Base-by-base conservation (phyloP, 2,797 vertebrate genomes). In the Okamejei kenojei region DNA sequence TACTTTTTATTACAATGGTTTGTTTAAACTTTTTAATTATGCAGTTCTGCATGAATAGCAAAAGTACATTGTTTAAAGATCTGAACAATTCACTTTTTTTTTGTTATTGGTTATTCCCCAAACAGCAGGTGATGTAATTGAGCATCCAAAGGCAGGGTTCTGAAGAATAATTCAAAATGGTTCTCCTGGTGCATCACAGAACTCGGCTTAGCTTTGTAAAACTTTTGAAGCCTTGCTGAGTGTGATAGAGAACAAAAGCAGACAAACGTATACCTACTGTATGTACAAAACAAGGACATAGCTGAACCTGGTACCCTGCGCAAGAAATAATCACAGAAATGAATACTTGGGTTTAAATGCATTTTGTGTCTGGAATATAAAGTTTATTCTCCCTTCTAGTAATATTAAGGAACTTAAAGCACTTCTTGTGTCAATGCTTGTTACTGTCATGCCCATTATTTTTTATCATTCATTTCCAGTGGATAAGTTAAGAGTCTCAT, bases 1-100 rank as follows among this genome's bases (percentile, higher is more conserved):
- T 17, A 68, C 61, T 88, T 88, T 21, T 88, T 88, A 58, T 88
- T 65, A 68, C 61, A 68, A 88, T 68, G n/a, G 17, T 32, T 88
- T 88, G n/a, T 88, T 88, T 88, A 88, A 88, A 88, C 61, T 35
- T 88, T 88, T 88, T 88, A 88, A 88, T 88, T 88, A 88, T 88
- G 61, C 61, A 68, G 84, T 88, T 88, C n/a, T 88, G 65, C 84
- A 21, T 88, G 84, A 88, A 68, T 65, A 68, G 84, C 32, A 19
- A 88, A 88, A 35, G n/a, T 32, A 21, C 61, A 88, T n/a, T 68
- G 61, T 88, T 88, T 88, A 88, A 68, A 88, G 84, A 88, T 88
- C 84, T 68, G 68, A 88, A 73, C 90, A 92, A 76, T 92, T 92
- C 88, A 73, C 54, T 45, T 26, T 76, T 71, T 88, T 84, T 92